phyloP scores from a whole-genome alignment of 2,888 invertebrate species.

The Cenopis cana region DNA sequence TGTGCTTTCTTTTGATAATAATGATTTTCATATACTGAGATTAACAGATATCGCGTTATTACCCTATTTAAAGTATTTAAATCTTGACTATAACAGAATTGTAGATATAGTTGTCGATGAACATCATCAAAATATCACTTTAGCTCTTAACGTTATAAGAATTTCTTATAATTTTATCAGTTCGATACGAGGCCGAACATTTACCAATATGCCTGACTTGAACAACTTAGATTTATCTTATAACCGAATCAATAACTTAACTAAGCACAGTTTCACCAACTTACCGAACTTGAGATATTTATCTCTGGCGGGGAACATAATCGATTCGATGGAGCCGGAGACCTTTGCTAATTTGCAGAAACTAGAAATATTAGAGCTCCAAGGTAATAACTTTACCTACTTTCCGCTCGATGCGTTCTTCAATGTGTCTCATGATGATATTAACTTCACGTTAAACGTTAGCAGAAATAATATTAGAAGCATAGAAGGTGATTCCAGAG shows the following conservation, averaged over 20 bases:
- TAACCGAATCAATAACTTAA: slow-evolving; percentile 90
- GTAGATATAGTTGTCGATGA: slow-evolving; percentile 88
- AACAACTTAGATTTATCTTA: slow-evolving; percentile 92
- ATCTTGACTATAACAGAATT: slow-evolving; percentile 94
- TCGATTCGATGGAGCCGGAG: slow-evolving; percentile 89
- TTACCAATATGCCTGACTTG: slow-evolving; percentile 89
- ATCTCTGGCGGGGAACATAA: slow-evolving; percentile 92
- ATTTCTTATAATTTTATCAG: slow-evolving; percentile 93
- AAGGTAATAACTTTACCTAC: slow-evolving; percentile 90
- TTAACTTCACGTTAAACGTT: slow-evolving; percentile 90
- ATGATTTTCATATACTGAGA: slow-evolving; percentile 91
- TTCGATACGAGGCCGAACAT: slow-evolving; percentile 88
- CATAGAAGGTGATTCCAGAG: slow-evolving; percentile 76
- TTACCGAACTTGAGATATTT: slow-evolving; percentile 92
- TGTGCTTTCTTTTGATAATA: slow-evolving; percentile 95
- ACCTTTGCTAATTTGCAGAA: slow-evolving; percentile 91
- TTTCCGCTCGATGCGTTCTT: slow-evolving; percentile 88
- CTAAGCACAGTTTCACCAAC: slow-evolving; percentile 90
- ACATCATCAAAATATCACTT: slow-evolving; percentile 88
- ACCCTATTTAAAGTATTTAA: slow-evolving; percentile 90
- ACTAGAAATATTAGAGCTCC: slow-evolving; percentile 91
- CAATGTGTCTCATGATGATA: slow-evolving; percentile 87
- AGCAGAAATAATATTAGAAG: slow-evolving; percentile 88
- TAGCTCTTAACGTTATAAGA: slow-evolving; percentile 90
- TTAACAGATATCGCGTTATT: slow-evolving; percentile 89